These are phyloP conservation scores for Cyprichromis sp. DNA, from an alignment of 2,113 vertebrate genomes.

Conservation along the genomic window DNA sequence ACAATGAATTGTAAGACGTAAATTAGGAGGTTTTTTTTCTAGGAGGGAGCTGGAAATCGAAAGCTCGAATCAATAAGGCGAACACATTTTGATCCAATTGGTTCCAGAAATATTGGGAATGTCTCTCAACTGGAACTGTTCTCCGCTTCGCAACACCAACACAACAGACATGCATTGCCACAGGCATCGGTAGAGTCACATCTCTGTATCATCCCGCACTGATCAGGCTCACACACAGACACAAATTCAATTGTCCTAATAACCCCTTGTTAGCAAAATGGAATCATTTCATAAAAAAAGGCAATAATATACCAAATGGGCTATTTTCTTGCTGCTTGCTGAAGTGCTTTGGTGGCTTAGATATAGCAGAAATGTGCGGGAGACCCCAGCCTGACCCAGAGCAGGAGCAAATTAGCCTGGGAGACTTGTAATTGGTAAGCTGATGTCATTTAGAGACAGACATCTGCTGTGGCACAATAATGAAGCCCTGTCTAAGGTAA, in stretches of 20 bases:
- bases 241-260: constrained; percentile 66
- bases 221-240: constrained; percentile 32
- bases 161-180: neutral
- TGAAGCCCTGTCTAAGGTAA: constrained; percentile 59
- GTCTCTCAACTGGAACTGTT: constrained; percentile 16
- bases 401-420: constrained; percentile 53
- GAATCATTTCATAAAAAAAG: constrained; percentile 45
- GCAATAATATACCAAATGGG: constrained; percentile 37
- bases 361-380: constrained; percentile 32
- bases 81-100: constrained; percentile 23
- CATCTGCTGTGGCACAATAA: constrained; percentile 58
- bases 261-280: constrained; percentile 57
- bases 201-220: constrained; percentile 8
- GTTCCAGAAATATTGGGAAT: constrained; percentile 25
- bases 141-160: neutral
- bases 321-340: constrained; percentile 37
- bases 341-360: constrained; percentile 30
- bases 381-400: constrained; percentile 51
- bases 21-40: neutral
- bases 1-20: neutral
- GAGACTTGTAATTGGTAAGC: constrained; percentile 63
- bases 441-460: constrained; percentile 63
- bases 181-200: constrained; percentile 25
- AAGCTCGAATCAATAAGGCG: constrained; percentile 31
- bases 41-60: neutral